Evolutionary conservation across 2,888 invertebrate species (phyloP), one percentile per base, ranked within the genome.

Genomic region (Embidobia sp.): DNA sequence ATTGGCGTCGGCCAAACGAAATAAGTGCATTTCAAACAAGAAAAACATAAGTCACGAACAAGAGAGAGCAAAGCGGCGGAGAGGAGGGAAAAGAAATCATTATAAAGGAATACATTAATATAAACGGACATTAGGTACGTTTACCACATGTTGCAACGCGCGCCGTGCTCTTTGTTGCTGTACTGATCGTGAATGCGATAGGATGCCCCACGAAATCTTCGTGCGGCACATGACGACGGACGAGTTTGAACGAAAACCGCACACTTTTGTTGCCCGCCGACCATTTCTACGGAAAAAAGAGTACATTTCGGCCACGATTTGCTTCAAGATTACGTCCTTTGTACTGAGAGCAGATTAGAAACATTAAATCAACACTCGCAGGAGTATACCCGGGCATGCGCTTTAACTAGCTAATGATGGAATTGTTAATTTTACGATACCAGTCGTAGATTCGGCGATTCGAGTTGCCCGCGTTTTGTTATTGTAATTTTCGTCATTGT

Each of bases 61-160:
- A 22, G 22, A 22, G 6, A 6, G 6, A 22, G 22, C 3, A 22
- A 22, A n/a, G n/a, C n/a, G n/a, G n/a, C n/a, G n/a, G n/a, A n/a
- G n/a, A n/a, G 13, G 13, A 26, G 11, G 31, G 16, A 42, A 22
- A 59, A 51, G 33, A 40, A 26, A 46, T 55, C 16, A 63, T 63
- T 70, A 55, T 61, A 55, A 72, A 53, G 48, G 72, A 72, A 55
- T 64, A 61, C 63, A 61, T 63, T 63, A 72, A 63, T 63, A 55
- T 35, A 51, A 59, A 75, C 72, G 80, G 55, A 76, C 72, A 79
- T 77, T 79, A 72, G 73, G 76, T 77, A 79, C 86, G 86, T 82
- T 85, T 83, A 85, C 86, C 87, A 86, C 85, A 87, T 87, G 87
- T 85, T 85, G 85, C 85, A 79, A 82, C 81, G 81, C 78, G 74